phyloP scores from a whole-genome alignment of 2,113 vertebrate genomes.

The Pithys albifrons region DNA sequence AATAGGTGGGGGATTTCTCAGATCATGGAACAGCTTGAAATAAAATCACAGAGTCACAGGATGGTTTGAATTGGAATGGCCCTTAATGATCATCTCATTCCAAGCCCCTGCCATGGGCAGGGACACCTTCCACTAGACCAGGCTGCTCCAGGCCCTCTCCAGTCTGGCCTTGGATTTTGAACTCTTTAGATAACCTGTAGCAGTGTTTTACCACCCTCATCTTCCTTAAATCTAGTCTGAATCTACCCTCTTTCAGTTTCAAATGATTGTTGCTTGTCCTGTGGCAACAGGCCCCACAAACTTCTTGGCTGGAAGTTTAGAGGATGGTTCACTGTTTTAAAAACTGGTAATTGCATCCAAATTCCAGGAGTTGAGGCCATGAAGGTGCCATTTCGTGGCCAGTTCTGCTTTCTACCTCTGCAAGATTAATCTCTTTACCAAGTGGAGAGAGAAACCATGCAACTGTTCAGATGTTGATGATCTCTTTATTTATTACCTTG shows the following conservation, averaged over 20 bases:
- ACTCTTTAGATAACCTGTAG: neutral
- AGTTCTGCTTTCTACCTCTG: neutral
- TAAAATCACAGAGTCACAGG: neutral
- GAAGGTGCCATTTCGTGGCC: neutral
- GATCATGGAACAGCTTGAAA: neutral
- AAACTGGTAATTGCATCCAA: neutral
- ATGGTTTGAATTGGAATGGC: neutral
- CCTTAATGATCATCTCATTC: neutral
- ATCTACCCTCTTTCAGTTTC: neutral
- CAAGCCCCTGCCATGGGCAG: neutral
- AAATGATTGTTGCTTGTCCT: neutral
- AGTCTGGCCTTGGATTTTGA: too few relatives aligned
- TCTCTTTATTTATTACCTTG: constrained; percentile 4
- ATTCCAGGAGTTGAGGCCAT: neutral
- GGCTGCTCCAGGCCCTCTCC: neutral
- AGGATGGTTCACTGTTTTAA: neutral
- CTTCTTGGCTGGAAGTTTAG: neutral
- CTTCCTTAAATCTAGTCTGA: neutral
- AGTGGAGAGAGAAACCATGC: neutral
- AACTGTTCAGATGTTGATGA: neutral
- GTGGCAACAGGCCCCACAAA: neutral
- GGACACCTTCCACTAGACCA: neutral
- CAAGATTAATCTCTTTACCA: neutral
- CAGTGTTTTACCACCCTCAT: neutral
- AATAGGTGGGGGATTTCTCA: neutral